phyloP scores from a whole-genome alignment of 2,113 vertebrate genomes.

The Clarias macrocephalus region DNA sequence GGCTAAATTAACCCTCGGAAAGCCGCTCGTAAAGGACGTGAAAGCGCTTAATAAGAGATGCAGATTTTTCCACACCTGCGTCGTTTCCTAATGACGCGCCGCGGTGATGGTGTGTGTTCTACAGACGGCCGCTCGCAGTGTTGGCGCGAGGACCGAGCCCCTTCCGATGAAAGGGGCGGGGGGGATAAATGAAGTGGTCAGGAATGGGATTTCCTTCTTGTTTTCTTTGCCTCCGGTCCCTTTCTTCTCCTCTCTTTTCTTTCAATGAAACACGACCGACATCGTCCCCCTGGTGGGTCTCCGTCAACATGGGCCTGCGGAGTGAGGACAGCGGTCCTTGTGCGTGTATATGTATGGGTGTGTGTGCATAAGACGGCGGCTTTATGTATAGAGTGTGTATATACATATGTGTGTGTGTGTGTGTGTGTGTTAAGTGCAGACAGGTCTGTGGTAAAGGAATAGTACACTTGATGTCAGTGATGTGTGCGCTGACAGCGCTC shows the following conservation, averaged over 20 bases:
- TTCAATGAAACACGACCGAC: slow-evolving; percentile 41
- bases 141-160: background rate
- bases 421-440: slow-evolving; percentile 51
- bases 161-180: background rate
- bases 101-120: background rate
- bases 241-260: slow-evolving; percentile 35
- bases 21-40: background rate
- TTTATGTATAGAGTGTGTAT: background rate
- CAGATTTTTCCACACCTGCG: background rate
- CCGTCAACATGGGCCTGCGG: slow-evolving; percentile 42
- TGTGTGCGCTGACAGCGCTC: slow-evolving; percentile 44
- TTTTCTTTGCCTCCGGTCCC: slow-evolving; percentile 22
- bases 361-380: background rate
- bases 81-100: background rate
- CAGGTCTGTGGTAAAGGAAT: slow-evolving; percentile 53
- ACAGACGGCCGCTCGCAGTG: background rate
- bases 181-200: slow-evolving; percentile 32
- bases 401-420: background rate
- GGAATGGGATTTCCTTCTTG: slow-evolving; percentile 26
- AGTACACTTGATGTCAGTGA: slow-evolving; percentile 51
- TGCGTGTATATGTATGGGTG: slow-evolving; percentile 1
- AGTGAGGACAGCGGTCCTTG: slow-evolving; percentile 45
- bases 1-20: background rate
- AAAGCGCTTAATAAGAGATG: background rate
- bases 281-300: slow-evolving; percentile 42